phyloP scores from a whole-genome alignment of 2,888 invertebrate genomes.

The Lepidochrysops patricia region DNA sequence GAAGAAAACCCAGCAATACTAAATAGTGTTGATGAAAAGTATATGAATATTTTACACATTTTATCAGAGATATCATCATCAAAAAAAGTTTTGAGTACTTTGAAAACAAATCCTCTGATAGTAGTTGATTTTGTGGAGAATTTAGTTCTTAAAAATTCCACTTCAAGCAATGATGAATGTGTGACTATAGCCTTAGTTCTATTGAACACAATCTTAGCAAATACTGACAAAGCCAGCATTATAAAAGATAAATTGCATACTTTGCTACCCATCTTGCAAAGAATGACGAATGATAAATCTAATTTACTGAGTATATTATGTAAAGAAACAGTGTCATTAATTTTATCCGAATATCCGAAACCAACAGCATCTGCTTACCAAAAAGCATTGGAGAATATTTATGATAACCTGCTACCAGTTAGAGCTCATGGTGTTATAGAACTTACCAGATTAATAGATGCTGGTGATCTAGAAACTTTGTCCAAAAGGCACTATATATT shows the following conservation, averaged over 20 bases:
- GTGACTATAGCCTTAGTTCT: slow-evolving; percentile 54
- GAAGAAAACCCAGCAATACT: slow-evolving; percentile 51
- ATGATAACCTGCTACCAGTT: slow-evolving; percentile 83
- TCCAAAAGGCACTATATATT: slow-evolving; percentile 79
- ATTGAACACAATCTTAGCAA: slow-evolving; percentile 53
- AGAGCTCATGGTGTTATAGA: slow-evolving; percentile 86
- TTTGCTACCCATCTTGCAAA: slow-evolving; percentile 43
- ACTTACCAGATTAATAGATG: slow-evolving; percentile 81
- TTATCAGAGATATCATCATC: slow-evolving; percentile 66
- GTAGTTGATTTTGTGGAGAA: slow-evolving; percentile 62
- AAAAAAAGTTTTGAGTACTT: slow-evolving; percentile 48
- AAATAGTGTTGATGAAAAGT: slow-evolving; percentile 45
- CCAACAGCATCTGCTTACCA: slow-evolving; percentile 61
- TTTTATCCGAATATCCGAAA: slow-evolving; percentile 33
- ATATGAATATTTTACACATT: slow-evolving; percentile 61
- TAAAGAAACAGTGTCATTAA: slow-evolving; percentile 47
- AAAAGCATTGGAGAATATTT: slow-evolving; percentile 78
- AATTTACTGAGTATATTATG: slow-evolving; percentile 44
- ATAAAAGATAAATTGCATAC: slow-evolving; percentile 36
- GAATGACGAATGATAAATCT: slow-evolving; percentile 34
- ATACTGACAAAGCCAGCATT: slow-evolving; percentile 31
- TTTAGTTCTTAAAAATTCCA: slow-evolving; percentile 36
- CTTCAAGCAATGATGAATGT: slow-evolving; percentile 48
- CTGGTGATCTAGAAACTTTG: slow-evolving; percentile 76
- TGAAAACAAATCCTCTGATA: slow-evolving; percentile 57